Percentiles rank a stretch among this genome's conserved stretches.
phyloP scores from a whole-genome alignment of 2,888 invertebrate species.

The Pristionchus exspectatus region DNA sequence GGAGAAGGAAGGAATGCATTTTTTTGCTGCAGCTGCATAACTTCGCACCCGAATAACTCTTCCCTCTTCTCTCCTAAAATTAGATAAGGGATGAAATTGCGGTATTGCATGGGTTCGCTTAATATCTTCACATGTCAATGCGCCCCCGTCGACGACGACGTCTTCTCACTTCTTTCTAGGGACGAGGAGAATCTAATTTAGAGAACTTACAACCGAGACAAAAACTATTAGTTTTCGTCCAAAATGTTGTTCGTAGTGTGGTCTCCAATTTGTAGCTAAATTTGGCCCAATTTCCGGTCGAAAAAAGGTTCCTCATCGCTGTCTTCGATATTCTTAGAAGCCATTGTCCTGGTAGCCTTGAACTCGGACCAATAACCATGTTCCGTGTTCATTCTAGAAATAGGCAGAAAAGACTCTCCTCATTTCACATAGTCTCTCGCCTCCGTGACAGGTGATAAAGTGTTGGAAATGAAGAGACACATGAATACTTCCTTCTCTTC shows the following conservation, averaged over 20 bases:
- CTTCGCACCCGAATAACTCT: neutral
- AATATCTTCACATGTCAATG: neutral
- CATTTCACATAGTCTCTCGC: no score
- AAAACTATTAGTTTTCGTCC: neutral
- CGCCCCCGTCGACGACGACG: neutral
- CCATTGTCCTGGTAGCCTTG: no score
- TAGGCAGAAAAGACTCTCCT: no score
- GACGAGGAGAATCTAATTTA: neutral
- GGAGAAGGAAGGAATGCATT: neutral
- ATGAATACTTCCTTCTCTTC: neutral
- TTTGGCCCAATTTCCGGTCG: no score
- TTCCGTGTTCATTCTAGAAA: no score
- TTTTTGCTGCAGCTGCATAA: neutral
- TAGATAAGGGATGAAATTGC: constrained; percentile 9
- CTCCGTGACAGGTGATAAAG: no score
- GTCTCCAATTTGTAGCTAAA: no score
- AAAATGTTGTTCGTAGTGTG: neutral
- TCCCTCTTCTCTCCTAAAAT: neutral
- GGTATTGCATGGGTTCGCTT: neutral
- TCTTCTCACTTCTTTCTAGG: neutral
- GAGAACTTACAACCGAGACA: neutral
- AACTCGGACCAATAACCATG: no score
- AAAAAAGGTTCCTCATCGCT: no score
- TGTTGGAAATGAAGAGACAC: no score
- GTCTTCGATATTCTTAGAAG: no score